Conservation (phyloP, 2,797 vertebrate genomes). For the Squalus acanthias region DNA sequence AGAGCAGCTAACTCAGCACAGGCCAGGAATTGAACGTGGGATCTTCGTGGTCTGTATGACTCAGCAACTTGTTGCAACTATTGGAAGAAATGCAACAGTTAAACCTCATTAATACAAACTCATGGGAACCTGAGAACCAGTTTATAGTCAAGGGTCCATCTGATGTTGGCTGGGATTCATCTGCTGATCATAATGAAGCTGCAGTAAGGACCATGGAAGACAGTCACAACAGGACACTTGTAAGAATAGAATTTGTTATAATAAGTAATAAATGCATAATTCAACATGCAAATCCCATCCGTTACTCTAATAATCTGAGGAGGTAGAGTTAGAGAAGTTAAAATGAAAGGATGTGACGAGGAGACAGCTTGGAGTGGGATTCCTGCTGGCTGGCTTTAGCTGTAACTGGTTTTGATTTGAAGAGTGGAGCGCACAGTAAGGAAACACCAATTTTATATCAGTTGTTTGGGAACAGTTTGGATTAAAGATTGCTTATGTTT, state of each 20-base stretch:
- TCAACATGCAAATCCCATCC: background rate
- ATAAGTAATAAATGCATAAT: background rate
- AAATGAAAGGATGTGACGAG: background rate
- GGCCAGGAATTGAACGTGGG: background rate
- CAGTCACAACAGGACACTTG: background rate
- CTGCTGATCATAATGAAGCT: background rate
- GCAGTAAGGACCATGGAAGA: background rate
- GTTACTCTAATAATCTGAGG: background rate
- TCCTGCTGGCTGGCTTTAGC: background rate
- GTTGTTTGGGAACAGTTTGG: background rate
- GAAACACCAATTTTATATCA: background rate
- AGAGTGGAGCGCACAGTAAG: background rate
- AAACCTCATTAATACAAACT: background rate
- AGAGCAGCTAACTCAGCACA: background rate
- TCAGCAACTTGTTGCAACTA: background rate
- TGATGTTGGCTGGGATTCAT: background rate
- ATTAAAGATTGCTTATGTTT: background rate
- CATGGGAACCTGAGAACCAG: background rate
- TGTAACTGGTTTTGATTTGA: background rate
- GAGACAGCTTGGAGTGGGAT: background rate
- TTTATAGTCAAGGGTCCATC: background rate
- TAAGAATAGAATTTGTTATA: background rate
- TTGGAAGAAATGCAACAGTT: background rate
- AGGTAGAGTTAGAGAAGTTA: background rate
- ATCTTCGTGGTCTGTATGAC: background rate